Evolutionary conservation across 2,888 invertebrate genomes (phyloP).

Genomic region (Drosophila robusta): DNA sequence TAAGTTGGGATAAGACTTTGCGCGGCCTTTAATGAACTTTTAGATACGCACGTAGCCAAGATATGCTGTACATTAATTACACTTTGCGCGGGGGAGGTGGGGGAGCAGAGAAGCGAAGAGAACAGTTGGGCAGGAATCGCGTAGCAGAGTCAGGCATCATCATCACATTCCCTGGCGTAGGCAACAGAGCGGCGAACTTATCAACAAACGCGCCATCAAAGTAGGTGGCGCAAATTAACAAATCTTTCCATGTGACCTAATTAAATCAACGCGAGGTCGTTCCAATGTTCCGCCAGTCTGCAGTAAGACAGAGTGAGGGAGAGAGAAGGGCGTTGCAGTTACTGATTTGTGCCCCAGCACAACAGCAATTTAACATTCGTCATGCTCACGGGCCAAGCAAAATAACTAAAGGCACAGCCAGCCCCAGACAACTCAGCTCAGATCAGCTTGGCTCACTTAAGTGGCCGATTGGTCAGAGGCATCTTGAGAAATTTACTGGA

Average conservation of each 20-base stretch:
- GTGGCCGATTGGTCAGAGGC: constrained; percentile 56
- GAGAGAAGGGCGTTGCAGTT: constrained; percentile 20
- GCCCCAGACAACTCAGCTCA: constrained; percentile 6
- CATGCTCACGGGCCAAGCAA: constrained; percentile 69
- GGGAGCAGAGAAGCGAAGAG: not conserved
- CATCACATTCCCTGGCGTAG: constrained; percentile 54
- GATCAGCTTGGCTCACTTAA: constrained; percentile 32
- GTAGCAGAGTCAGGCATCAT: no score
- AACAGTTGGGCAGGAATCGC: not conserved
- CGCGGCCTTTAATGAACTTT: constrained; percentile 70
- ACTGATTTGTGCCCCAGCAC: constrained; percentile 44
- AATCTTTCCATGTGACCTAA: constrained; percentile 79
- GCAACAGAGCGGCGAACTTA: constrained; percentile 39
- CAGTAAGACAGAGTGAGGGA: not conserved
- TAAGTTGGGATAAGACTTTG: constrained; percentile 58
- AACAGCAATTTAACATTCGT: constrained; percentile 75
- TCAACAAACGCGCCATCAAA: constrained; percentile 72
- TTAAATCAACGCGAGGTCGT: constrained; percentile 72
- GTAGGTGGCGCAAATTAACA: constrained; percentile 81
- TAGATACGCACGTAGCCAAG: constrained; percentile 71
- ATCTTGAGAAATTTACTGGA: constrained; percentile 51
- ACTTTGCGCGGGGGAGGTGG: constrained; percentile 21
- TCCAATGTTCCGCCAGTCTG: constrained; percentile 32
- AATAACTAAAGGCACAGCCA: constrained; percentile 55
- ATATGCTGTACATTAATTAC: constrained; percentile 70